These are phyloP conservation scores for Scolopax bukidnonensis DNA, from an alignment of 2,797 vertebrate genomes.

Conservation along the genomic window DNA sequence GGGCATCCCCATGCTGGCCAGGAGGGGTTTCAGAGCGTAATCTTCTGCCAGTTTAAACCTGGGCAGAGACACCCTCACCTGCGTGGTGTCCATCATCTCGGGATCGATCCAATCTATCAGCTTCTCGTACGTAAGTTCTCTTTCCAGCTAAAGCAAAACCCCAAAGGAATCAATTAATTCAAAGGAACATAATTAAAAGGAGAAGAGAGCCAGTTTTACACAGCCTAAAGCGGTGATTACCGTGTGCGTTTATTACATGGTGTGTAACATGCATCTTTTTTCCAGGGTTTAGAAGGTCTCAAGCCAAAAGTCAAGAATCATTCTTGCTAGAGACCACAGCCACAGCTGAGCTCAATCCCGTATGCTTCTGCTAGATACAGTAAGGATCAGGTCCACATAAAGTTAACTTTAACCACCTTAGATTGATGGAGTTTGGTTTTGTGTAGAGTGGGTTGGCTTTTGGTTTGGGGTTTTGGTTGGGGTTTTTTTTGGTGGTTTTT, in stretches of 20 bases:
- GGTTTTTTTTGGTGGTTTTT: neutral
- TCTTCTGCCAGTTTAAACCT: constrained; percentile 86
- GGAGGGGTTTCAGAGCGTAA: constrained; percentile 82
- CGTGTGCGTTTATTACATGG: neutral
- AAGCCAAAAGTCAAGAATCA: neutral
- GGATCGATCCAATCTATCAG: constrained; percentile 85
- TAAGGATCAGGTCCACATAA: neutral
- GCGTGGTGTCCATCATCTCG: constrained; percentile 78
- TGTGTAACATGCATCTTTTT: neutral
- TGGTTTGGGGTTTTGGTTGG: too few relatives aligned
- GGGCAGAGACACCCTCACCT: constrained; percentile 83
- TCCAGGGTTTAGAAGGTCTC: neutral
- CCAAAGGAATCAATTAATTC: neutral
- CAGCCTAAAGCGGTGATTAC: neutral
- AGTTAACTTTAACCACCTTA: neutral
- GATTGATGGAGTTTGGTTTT: neutral
- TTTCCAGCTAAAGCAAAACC: constrained; percentile 82
- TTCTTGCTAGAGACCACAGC: neutral
- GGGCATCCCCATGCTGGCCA: constrained; percentile 87
- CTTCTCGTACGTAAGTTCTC: constrained; percentile 82
- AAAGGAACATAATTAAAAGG: neutral
- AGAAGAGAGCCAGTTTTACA: neutral
- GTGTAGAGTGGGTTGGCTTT: too few relatives aligned
- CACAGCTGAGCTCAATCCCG: neutral
- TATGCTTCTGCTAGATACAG: neutral